Percentiles rank a stretch among this genome's conserved stretches.
These are phyloP conservation scores for Pogonophryne albipinna DNA, from an alignment of 2,797 vertebrate genomes.

Conservation along the genomic window DNA sequence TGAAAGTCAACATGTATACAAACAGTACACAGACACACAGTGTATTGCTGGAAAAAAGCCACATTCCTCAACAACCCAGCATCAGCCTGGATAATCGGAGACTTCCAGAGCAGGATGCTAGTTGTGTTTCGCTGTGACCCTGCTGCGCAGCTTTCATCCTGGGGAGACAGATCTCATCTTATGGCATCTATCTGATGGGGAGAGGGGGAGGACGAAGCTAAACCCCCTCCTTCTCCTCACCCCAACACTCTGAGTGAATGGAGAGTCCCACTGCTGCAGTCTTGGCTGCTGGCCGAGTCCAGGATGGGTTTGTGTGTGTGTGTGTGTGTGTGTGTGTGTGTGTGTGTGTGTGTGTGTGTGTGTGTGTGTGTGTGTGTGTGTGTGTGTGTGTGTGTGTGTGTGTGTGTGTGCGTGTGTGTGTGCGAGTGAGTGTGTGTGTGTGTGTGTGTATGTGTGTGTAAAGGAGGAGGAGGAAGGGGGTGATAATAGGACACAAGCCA, in stretches of 20 bases:
- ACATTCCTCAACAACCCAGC: constrained; percentile 46
- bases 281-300: constrained; percentile 85
- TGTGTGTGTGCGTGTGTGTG: constrained; percentile 4
- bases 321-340: constrained; percentile 41
- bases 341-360: constrained; percentile 45
- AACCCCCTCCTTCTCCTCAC: constrained; percentile 25
- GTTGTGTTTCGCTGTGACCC: constrained; percentile 36
- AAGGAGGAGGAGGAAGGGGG: constrained; percentile 38
- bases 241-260: constrained; percentile 55
- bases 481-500: constrained; percentile 87
- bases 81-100: not conserved
- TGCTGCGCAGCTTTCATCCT: constrained; percentile 33
- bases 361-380: constrained; percentile 19
- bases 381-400: not conserved
- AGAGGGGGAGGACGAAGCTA: not conserved
- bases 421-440: constrained; percentile 15
- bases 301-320: constrained; percentile 54
- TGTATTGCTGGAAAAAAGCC: not conserved
- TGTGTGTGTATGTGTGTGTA: constrained; percentile 7
- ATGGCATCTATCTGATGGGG: constrained; percentile 22
- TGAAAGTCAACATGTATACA: not conserved
- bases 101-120: constrained; percentile 32
- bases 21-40: not conserved
- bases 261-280: constrained; percentile 71
- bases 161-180: constrained; percentile 53